These are phyloP conservation scores for Hippoglossus hippoglossus DNA, from an alignment of 2,797 vertebrate genomes.

Conservation along the genomic window DNA sequence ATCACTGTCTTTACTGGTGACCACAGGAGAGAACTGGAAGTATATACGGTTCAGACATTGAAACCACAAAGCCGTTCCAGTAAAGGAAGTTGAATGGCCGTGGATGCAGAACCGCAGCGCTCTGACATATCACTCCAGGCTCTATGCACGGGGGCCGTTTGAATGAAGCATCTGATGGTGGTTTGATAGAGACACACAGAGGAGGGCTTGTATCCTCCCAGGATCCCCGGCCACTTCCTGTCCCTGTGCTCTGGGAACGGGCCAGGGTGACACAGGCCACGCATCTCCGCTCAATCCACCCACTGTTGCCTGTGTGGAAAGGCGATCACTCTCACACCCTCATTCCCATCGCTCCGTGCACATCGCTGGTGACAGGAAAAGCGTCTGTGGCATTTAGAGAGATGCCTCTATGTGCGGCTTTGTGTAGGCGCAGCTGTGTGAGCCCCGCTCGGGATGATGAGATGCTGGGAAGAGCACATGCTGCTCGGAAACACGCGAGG, in stretches of 20 bases:
- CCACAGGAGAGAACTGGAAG: not conserved
- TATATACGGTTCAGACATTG: too few species aligned
- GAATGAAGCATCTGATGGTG: constrained; percentile 79
- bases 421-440: constrained; percentile 78
- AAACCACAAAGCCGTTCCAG: not conserved
- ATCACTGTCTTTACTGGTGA: too few species aligned
- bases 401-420: constrained; percentile 74
- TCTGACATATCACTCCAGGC: constrained; percentile 44
- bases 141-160: constrained; percentile 51
- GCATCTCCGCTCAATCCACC: constrained; percentile 82
- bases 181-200: constrained; percentile 79
- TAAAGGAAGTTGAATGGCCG: constrained; percentile 38
- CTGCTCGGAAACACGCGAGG: constrained; percentile 18
- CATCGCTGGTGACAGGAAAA: constrained; percentile 71
- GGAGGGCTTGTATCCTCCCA: constrained; percentile 76
- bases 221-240: constrained; percentile 82
- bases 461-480: constrained; percentile 60
- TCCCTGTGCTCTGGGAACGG: constrained; percentile 75
- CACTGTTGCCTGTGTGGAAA: constrained; percentile 79
- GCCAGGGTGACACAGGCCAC: constrained; percentile 82
- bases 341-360: constrained; percentile 53
- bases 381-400: constrained; percentile 72
- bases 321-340: constrained; percentile 65
- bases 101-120: constrained; percentile 32
- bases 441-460: constrained; percentile 56